Percentiles rank a stretch among this genome's conserved stretches.
phyloP scores from a whole-genome alignment of 35 echinoderm and acorn worm genomes.

The Nesometra sesokonis region DNA sequence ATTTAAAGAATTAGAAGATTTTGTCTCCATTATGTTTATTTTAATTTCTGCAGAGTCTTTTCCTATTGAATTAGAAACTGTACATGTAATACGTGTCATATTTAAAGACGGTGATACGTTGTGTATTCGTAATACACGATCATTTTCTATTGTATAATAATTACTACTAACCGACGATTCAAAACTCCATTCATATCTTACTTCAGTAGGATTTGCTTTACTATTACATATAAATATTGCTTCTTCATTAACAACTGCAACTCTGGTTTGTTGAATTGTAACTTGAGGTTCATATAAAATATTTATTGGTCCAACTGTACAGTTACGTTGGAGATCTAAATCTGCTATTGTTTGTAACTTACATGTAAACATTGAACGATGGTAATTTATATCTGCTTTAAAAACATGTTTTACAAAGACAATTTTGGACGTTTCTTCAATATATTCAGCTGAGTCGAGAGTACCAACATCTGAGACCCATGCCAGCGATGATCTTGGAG shows the following conservation, averaged over 20 bases:
- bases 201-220: neutral
- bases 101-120: neutral
- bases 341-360: neutral
- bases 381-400: no score
- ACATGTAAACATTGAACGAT: neutral
- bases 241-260: neutral
- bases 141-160: neutral
- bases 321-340: neutral
- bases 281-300: neutral
- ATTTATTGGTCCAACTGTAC: neutral
- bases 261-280: neutral
- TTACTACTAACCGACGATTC: neutral
- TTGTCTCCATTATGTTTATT: no score
- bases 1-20: no score
- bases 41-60: no score
- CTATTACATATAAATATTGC: neutral
- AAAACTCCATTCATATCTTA: neutral
- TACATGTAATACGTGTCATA: neutral
- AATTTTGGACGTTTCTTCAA: no score
- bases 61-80: no score
- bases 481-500: no score
- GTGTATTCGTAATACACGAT: neutral
- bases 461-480: no score
- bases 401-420: no score
- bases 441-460: no score